Conservation (phyloP, 2,888 invertebrate species). For the Calameuta idolon region DNA sequence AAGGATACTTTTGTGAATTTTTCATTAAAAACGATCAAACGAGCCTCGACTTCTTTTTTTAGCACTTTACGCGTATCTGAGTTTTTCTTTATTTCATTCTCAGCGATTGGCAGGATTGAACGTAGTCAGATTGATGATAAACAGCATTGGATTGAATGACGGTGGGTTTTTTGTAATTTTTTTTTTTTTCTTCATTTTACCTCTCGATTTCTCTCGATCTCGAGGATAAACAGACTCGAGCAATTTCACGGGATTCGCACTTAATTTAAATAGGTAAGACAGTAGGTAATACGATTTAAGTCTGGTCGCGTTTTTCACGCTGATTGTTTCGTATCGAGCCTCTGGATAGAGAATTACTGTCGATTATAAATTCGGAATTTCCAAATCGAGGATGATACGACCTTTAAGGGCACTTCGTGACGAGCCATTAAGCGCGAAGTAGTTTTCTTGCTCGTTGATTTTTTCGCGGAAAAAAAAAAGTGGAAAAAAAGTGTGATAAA, state of each 20-base stretch:
- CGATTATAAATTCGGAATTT: neutral
- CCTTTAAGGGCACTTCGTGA: neutral
- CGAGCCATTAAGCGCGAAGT: neutral
- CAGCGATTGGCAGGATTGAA: neutral
- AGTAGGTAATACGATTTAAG: neutral
- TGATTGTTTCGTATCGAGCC: neutral
- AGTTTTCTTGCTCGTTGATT: neutral
- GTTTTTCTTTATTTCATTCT: neutral
- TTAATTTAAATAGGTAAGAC: neutral
- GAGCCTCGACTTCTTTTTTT: neutral
- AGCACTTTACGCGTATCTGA: neutral
- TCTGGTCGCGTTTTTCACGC: neutral
- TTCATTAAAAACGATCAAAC: neutral
- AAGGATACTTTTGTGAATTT: neutral
- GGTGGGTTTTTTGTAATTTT: neutral
- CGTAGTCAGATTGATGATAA: neutral
- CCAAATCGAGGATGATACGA: neutral
- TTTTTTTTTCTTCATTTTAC: neutral
- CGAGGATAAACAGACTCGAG: neutral
- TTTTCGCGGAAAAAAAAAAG: neutral
- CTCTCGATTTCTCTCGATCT: neutral
- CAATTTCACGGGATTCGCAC: neutral
- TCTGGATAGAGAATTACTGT: neutral
- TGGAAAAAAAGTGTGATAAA: no score
- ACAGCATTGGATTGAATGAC: neutral